These are phyloP conservation scores for Gadus chalcogrammus DNA, from an alignment of 2,113 vertebrate species.

Conservation along the genomic window DNA sequence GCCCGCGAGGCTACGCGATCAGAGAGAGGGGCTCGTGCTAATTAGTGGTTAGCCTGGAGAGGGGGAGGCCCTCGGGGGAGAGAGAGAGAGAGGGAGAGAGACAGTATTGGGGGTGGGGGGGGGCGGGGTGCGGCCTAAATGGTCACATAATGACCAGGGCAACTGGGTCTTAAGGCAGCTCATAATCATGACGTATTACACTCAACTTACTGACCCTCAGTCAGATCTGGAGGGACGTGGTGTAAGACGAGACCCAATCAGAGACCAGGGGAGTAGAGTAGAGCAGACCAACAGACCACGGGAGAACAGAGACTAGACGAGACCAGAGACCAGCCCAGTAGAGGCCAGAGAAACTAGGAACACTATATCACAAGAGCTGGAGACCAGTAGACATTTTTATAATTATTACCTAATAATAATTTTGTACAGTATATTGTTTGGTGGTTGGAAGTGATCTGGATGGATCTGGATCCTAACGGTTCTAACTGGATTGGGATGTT, in stretches of 20 bases:
- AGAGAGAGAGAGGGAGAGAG: conserved; percentile 3
- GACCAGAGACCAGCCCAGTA: too few species aligned
- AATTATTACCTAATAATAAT: too few species aligned
- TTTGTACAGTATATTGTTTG: too few species aligned
- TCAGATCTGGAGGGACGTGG: conserved; percentile 27
- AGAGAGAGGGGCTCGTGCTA: conserved; percentile 62
- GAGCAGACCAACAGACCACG: too few species aligned
- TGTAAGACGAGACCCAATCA: not conserved
- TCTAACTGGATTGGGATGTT: too few species aligned
- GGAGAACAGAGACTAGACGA: too few species aligned
- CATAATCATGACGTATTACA: conserved; percentile 68
- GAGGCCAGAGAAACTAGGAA: too few species aligned
- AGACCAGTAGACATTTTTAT: too few species aligned
- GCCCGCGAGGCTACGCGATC: conserved; percentile 53
- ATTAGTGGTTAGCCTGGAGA: conserved; percentile 70
- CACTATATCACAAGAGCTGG: too few species aligned
- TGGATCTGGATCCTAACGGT: too few species aligned
- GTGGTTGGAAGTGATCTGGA: too few species aligned
- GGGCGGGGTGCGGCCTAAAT: conserved; percentile 64
- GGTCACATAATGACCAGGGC: conserved; percentile 64
- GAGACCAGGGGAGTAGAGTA: too few species aligned
- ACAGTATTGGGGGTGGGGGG: conserved; percentile 33
- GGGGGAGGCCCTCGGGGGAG: conserved; percentile 66
- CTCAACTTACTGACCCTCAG: conserved; percentile 40
- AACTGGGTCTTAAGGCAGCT: conserved; percentile 39